Evolutionary conservation across 2,113 vertebrate genomes (phyloP).

Genomic region (Syngnathus scovelli): DNA sequence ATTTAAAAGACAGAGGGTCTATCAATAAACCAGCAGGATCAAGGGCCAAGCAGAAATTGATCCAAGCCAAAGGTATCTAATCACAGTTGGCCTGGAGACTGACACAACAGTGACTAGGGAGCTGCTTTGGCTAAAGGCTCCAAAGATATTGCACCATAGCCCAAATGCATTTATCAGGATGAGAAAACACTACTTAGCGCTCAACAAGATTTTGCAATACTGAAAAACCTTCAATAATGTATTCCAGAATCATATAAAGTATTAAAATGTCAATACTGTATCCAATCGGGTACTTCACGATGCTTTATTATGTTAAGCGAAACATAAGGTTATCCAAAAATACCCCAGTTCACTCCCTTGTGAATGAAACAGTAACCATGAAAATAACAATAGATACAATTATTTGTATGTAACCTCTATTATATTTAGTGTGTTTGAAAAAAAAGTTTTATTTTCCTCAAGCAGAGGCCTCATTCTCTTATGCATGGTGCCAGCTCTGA

Average conservation of each 20-base stretch:
- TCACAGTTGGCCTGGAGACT: conserved; percentile 21
- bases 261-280: no score
- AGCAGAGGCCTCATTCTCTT: neutral
- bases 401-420: neutral
- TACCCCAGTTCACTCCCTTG: no score
- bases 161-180: neutral
- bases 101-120: conserved; percentile 27
- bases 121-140: conserved; percentile 12
- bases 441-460: neutral
- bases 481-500: neutral
- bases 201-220: neutral
- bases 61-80: conserved; percentile 39
- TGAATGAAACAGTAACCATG: no score
- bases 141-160: neutral
- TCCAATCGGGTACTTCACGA: no score
- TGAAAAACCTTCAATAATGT: no score
- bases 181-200: neutral
- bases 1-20: conserved; percentile 23
- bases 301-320: neutral
- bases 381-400: no score
- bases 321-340: neutral
- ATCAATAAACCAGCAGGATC: conserved; percentile 38
- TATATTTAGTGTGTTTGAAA: neutral
- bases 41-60: conserved; percentile 38
- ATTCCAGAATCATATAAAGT: no score